These are phyloP conservation scores for Xiphydria camelus DNA, from an alignment of 2,888 invertebrate genomes.

Conservation along the genomic window DNA sequence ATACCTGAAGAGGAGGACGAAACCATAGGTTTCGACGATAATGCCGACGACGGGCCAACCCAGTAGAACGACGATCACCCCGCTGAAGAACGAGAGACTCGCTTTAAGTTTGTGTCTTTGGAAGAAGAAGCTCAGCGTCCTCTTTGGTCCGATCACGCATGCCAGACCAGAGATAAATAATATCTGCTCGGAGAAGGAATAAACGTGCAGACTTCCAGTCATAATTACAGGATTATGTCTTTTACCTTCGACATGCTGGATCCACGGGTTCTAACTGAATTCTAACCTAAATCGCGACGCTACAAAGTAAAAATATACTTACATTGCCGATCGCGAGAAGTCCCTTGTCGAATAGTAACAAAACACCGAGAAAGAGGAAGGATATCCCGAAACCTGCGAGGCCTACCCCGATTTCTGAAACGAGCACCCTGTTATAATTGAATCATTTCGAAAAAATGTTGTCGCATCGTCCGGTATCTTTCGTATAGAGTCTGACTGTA, in stretches of 20 bases:
- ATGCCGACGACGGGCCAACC: conserved; percentile 98
- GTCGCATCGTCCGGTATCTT: too few species aligned
- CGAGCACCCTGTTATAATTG: too few species aligned
- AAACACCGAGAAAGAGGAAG: conserved; percentile 90
- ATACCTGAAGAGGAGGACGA: conserved; percentile 81
- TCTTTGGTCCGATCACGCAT: conserved; percentile 93
- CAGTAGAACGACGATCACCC: conserved; percentile 86
- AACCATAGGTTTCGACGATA: conserved; percentile 95
- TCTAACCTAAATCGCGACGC: neutral
- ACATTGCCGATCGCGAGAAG: conserved; percentile 99
- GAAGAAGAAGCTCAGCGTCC: conserved; percentile 97
- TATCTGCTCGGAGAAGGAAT: conserved; percentile 72
- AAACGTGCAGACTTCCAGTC: conserved; percentile 11
- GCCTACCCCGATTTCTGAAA: conserved; percentile 95
- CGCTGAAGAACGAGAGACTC: conserved; percentile 87
- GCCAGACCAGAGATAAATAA: conserved; percentile 93
- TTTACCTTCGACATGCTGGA: neutral
- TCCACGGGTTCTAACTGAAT: too few species aligned
- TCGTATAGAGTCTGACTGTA: conserved; percentile 2
- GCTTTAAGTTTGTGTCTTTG: conserved; percentile 94
- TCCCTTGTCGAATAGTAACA: conserved; percentile 95
- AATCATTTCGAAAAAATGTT: too few species aligned
- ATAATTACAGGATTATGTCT: neutral
- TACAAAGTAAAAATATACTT: conserved; percentile 59
- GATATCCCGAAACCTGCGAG: conserved; percentile 94